A percentile compares a stretch with the other conserved stretches of the same genome.
Conservation (phyloP, 2,888 invertebrate genomes). For the Orthonychiurus folsomi region DNA sequence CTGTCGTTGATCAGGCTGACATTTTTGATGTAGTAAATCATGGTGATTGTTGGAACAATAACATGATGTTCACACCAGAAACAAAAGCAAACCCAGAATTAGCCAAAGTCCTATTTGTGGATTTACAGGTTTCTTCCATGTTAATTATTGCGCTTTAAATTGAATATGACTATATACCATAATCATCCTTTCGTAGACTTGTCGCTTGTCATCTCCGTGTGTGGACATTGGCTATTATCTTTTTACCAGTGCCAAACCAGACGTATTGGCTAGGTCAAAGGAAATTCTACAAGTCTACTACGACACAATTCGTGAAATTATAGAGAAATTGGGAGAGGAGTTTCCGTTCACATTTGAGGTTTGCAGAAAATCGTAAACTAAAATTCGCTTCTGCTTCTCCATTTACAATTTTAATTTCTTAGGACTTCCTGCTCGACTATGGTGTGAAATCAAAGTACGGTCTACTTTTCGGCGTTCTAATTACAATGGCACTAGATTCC, state of each 20-base stretch:
- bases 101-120: slow-evolving; percentile 2
- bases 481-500: background rate
- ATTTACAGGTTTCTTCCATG: slow-evolving; percentile 7
- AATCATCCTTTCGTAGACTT: slow-evolving; percentile 8
- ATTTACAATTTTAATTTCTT: background rate
- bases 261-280: slow-evolving; percentile 14
- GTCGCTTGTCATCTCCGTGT: slow-evolving; percentile 13
- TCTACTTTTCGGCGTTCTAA: background rate
- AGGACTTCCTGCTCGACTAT: slow-evolving; percentile 6
- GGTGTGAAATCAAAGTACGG: slow-evolving; percentile 1
- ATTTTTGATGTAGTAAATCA: slow-evolving; percentile 17
- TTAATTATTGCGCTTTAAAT: background rate
- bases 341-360: slow-evolving; percentile 17
- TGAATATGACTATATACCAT: background rate
- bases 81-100: background rate
- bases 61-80: slow-evolving; percentile 13
- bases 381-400: background rate
- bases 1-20: background rate
- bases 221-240: slow-evolving; percentile 24
- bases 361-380: background rate
- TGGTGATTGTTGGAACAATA: slow-evolving; percentile 23
- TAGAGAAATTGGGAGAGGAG: background rate
- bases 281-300: slow-evolving; percentile 21
- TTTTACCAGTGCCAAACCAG: slow-evolving; percentile 19
- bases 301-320: slow-evolving; percentile 2